These are phyloP conservation scores for Aphelinus atriplicis DNA, from an alignment of 1,140 invertebrate genomes.

Conservation along the genomic window DNA sequence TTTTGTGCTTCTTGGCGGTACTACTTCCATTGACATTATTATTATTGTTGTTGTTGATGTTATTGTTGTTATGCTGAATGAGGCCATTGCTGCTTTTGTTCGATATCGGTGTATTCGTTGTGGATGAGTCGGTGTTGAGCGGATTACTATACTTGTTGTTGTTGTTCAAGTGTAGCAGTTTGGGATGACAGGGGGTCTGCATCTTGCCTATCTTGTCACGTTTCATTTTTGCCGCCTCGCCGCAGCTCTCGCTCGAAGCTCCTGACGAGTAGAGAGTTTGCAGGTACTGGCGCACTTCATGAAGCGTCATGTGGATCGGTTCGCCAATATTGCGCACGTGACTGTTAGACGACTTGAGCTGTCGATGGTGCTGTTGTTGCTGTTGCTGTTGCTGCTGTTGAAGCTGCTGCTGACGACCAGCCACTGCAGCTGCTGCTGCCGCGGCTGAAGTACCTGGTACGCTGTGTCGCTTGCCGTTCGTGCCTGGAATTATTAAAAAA, in stretches of 20 bases:
- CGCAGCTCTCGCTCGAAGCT: slow-evolving; percentile 66
- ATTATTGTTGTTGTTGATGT: slow-evolving; percentile 65
- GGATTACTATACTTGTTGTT: slow-evolving; percentile 64
- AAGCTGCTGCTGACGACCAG: slow-evolving; percentile 38
- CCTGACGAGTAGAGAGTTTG: slow-evolving; percentile 80
- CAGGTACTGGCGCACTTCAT: slow-evolving; percentile 84
- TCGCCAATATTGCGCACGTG: slow-evolving; percentile 65
- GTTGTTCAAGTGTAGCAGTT: slow-evolving; percentile 62
- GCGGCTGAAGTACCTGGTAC: slow-evolving; percentile 66
- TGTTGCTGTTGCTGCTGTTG: slow-evolving; percentile 31
- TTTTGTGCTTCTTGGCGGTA: slow-evolving; percentile 69
- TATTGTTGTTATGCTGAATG: slow-evolving; percentile 64
- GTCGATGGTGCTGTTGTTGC: slow-evolving; percentile 21
- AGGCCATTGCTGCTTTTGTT: slow-evolving; percentile 62
- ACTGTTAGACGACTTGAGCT: slow-evolving; percentile 19
- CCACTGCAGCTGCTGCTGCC: slow-evolving; percentile 39
- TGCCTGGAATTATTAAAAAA: slow-evolving; percentile 9
- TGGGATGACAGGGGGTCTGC: slow-evolving; percentile 57
- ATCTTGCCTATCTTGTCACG: slow-evolving; percentile 54
- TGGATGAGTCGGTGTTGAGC: slow-evolving; percentile 62
- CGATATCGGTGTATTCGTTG: slow-evolving; percentile 61
- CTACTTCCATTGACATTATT: slow-evolving; percentile 63
- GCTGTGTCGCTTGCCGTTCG: slow-evolving; percentile 69
- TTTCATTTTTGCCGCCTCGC: slow-evolving; percentile 55
- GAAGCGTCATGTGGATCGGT: slow-evolving; percentile 85